Base-by-base conservation (phyloP, 1,140 invertebrate species). In the Drosophila prosaltans region DNA sequence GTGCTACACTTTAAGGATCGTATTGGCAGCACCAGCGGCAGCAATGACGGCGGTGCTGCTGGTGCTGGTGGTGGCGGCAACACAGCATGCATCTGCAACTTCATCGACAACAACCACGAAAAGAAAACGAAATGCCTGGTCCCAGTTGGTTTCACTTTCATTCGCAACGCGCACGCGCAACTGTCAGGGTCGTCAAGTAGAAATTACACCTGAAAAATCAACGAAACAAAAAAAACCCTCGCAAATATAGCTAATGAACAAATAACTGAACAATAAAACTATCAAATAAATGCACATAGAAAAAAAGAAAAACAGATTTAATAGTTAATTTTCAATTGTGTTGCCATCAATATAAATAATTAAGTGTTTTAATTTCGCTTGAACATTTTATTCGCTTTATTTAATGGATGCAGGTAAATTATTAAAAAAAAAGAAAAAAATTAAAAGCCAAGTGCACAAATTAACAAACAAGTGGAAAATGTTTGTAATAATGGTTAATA, bases 101-200 rank as follows among this genome's bases (percentile, higher is more conserved):
- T 58, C 39, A 40, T 36, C 36, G 16, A 16, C 69, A 36, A 28
- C 39, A 36, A n/a, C 80, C 51, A 69, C 57, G 84, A 89, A 89
- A 84, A 88, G 83, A 89, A 88, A 88, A 88, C 84, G 84, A 91
- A 91, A 91, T 84, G 85, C 78, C 66, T 68, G 67, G 61, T 75
- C 67, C 82, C 79, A 69, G 43, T 69, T 76, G 80, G 81, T 91
- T 91, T 91, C 90, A 91, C 90, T 91, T 91, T 91, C 90, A 91
- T 91, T 91, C 78, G 86, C 76, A 79, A 73, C 73, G 85, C 81
- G 85, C 72, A 89, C 81, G 78, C 86, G 85, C 81, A 81, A 59
- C 85, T 74, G 72, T 51, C 72, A 88, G 84, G 83, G 80, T 86
- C 84, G 83, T 74, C 63, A 40, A 45, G 30, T 65, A 61, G 41